Percentiles rank a stretch among this genome's conserved stretches.
These are phyloP conservation scores for Zoroaster sp. DNA, from an alignment of 53 echinoderm and acorn worm species.

Conservation along the genomic window DNA sequence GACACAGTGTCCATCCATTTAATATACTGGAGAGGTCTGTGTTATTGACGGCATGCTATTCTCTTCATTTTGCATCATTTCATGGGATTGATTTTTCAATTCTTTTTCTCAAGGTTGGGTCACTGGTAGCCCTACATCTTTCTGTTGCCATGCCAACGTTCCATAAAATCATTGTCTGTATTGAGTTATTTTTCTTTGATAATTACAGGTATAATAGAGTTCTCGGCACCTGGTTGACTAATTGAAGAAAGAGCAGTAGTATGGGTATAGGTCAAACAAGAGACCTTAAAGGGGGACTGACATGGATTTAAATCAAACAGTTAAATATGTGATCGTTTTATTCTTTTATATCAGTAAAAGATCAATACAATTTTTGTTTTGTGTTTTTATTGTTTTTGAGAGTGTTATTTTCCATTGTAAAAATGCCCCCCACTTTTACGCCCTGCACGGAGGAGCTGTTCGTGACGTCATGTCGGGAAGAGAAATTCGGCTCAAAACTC, in stretches of 20 bases:
- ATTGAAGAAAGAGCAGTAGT: background rate
- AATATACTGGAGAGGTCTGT: background rate
- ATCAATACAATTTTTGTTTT: too few species aligned
- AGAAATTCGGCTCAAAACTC: too few species aligned
- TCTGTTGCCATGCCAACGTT: constrained; percentile 20
- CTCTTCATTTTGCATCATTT: background rate
- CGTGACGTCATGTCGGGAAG: too few species aligned
- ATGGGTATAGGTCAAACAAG: background rate
- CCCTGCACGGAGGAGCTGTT: too few species aligned
- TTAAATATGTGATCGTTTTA: too few species aligned
- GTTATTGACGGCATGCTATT: background rate
- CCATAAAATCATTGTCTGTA: background rate
- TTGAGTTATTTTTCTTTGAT: background rate
- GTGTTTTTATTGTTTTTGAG: background rate
- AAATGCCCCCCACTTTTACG: too few species aligned
- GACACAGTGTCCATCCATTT: background rate
- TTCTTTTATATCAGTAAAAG: too few species aligned
- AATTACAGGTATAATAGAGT: background rate
- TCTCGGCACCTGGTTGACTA: background rate
- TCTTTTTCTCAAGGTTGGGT: constrained; percentile 15
- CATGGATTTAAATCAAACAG: background rate
- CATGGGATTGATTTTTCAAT: constrained; percentile 26
- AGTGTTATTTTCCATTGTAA: background rate
- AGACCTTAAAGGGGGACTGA: background rate
- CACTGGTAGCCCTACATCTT: constrained; percentile 9